phyloP scores from a whole-genome alignment of 2,113 vertebrate species.

The Toxotes chatareus region DNA sequence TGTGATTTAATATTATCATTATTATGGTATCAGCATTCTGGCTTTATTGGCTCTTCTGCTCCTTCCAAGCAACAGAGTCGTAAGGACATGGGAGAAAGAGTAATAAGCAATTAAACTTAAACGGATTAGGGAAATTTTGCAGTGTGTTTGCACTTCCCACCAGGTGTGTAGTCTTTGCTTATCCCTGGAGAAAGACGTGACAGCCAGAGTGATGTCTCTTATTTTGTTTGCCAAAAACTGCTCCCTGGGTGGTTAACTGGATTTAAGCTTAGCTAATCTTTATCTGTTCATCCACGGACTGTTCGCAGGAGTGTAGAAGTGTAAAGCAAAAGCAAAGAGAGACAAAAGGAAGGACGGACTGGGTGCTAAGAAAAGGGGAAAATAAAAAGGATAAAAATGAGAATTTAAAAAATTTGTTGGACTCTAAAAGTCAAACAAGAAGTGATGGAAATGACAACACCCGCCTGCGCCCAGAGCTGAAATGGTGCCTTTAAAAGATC shows the following conservation, averaged over 20 bases:
- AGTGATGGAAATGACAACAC: no score
- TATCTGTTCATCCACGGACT: neutral
- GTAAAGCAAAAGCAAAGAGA: neutral
- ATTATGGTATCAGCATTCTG: neutral
- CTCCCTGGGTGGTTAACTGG: constrained; percentile 17
- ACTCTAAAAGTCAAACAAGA: neutral
- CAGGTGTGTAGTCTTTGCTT: constrained; percentile 8
- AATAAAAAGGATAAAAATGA: neutral
- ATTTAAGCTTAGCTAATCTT: neutral
- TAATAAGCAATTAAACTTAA: constrained; percentile 7
- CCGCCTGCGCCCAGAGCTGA: neutral
- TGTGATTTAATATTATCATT: constrained; percentile 2
- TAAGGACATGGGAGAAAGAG: neutral
- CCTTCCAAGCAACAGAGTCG: neutral
- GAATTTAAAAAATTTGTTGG: no score
- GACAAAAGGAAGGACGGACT: neutral
- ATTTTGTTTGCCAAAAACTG: constrained; percentile 24
- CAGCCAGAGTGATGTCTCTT: constrained; percentile 31
- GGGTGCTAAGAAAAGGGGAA: neutral
- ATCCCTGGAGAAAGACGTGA: constrained; percentile 17
- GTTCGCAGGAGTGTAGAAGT: neutral
- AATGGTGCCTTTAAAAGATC: neutral
- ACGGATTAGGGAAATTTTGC: constrained; percentile 5
- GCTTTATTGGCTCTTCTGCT: neutral
- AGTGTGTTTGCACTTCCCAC: neutral